phyloP scores from a whole-genome alignment of 2,888 invertebrate genomes.

The Eilema sororculum region DNA sequence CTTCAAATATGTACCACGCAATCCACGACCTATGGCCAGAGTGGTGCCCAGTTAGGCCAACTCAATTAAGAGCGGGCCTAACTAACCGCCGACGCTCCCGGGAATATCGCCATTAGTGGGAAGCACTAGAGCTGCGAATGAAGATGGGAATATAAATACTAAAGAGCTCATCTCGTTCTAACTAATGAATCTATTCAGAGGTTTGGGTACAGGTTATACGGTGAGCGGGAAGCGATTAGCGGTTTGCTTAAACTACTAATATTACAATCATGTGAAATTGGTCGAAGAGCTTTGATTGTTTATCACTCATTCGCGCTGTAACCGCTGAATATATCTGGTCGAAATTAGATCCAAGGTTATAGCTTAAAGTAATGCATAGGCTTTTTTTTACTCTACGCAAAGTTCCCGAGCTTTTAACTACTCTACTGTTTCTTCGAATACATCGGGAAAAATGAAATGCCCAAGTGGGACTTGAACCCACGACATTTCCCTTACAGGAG shows the following conservation, averaged over 20 bases:
- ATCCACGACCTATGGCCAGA: neutral
- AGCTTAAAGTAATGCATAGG: too few relatives aligned
- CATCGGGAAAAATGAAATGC: too few relatives aligned
- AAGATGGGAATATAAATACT: slow-evolving; percentile 22
- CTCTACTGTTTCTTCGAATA: too few relatives aligned
- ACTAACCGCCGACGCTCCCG: neutral
- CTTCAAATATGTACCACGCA: neutral
- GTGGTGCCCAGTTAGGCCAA: neutral
- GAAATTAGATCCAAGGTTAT: too few relatives aligned
- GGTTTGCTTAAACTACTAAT: neutral
- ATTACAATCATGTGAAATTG: too few relatives aligned
- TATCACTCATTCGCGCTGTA: too few relatives aligned
- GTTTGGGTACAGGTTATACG: neutral
- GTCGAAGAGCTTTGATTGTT: too few relatives aligned
- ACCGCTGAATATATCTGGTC: too few relatives aligned
- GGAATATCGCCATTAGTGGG: neutral
- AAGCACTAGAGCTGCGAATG: slow-evolving; percentile 10
- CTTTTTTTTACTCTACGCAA: too few relatives aligned
- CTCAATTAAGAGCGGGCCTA: slow-evolving; percentile 6
- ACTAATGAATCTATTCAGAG: slow-evolving; percentile 16
- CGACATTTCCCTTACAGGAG: too few relatives aligned
- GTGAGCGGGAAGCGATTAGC: neutral
- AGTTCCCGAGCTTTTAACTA: too few relatives aligned
- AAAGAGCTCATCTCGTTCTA: slow-evolving; percentile 15
- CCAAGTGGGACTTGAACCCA: too few relatives aligned